Percentiles rank a stretch among this genome's conserved stretches.
Evolutionary conservation across 2,888 invertebrate species (phyloP).

Genomic region (Mimas tiliae): DNA sequence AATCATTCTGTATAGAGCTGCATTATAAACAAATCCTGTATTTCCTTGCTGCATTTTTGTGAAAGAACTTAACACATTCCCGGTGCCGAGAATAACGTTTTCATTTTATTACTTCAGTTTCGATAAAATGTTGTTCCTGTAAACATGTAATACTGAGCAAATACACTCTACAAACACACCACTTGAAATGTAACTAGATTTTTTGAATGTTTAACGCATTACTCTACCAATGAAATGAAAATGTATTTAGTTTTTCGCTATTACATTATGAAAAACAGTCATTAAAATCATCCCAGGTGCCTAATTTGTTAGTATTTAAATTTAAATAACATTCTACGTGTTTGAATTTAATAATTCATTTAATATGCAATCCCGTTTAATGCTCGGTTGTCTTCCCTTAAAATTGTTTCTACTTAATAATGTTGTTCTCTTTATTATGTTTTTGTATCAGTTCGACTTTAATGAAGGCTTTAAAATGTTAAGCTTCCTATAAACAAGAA

Average conservation of each 20-base stretch:
- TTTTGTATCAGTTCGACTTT: slow-evolving; percentile 3
- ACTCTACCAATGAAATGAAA: not conserved
- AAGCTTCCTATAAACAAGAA: slow-evolving; percentile 12
- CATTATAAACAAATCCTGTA: slow-evolving; percentile 32
- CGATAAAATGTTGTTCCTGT: slow-evolving; percentile 10
- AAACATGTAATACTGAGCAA: not conserved
- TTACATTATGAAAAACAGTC: not conserved
- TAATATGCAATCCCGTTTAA: not conserved
- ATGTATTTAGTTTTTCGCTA: not conserved
- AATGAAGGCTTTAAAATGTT: slow-evolving; percentile 14
- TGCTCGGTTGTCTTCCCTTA: not conserved
- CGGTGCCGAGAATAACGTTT: slow-evolving; percentile 15
- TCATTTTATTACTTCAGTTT: slow-evolving; percentile 23
- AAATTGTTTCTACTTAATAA: not conserved
- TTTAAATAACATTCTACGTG: not conserved
- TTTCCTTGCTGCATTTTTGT: slow-evolving; percentile 15
- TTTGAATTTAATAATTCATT: not conserved
- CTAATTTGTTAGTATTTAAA: not conserved
- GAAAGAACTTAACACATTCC: slow-evolving; percentile 14
- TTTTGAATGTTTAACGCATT: not conserved
- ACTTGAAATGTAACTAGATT: not conserved
- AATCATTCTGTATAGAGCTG: slow-evolving; percentile 45
- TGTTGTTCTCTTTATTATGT: slow-evolving; percentile 7
- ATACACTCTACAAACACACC: not conserved
- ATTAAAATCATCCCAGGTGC: not conserved